Evolutionary conservation across 1,140 invertebrate species (phyloP).

Genomic region (Aporrectodea caliginosa): DNA sequence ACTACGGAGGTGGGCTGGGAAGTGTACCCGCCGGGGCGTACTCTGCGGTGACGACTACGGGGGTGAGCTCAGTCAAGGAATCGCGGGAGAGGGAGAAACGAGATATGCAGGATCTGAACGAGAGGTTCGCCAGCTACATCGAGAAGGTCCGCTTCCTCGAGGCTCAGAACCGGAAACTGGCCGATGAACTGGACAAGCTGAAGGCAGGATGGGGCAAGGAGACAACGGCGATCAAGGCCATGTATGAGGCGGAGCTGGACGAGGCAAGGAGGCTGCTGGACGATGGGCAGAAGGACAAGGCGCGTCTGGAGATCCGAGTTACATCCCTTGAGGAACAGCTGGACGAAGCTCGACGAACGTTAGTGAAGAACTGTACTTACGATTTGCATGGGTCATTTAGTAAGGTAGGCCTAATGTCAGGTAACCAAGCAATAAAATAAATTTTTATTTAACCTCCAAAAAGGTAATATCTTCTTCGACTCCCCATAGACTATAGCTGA

Average conservation of each 20-base stretch:
- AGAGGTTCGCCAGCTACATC: slow-evolving; percentile 34
- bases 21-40: slow-evolving; percentile 37
- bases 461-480: too few relatives aligned
- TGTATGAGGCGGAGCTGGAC: slow-evolving; percentile 35
- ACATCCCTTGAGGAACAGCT: slow-evolving; percentile 41
- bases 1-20: slow-evolving; percentile 24
- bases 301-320: slow-evolving; percentile 31
- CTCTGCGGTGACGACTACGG: slow-evolving; percentile 43
- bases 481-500: too few relatives aligned
- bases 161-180: slow-evolving; percentile 33
- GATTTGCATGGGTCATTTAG: neutral
- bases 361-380: slow-evolving; percentile 36
- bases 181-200: slow-evolving; percentile 32
- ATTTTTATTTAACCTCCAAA: too few relatives aligned
- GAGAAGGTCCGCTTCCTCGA: slow-evolving; percentile 34
- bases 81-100: slow-evolving; percentile 50
- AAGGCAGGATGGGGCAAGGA: slow-evolving; percentile 33
- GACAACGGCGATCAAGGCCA: slow-evolving; percentile 31
- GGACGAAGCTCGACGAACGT: slow-evolving; percentile 45
- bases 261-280: slow-evolving; percentile 40
- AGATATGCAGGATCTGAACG: slow-evolving; percentile 36
- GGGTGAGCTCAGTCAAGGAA: slow-evolving; percentile 53
- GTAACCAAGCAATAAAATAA: neutral
- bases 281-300: slow-evolving; percentile 37
- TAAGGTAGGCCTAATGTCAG: neutral